Base-by-base conservation (phyloP, 2,113 vertebrate genomes). In the Tinamus guttatus region DNA sequence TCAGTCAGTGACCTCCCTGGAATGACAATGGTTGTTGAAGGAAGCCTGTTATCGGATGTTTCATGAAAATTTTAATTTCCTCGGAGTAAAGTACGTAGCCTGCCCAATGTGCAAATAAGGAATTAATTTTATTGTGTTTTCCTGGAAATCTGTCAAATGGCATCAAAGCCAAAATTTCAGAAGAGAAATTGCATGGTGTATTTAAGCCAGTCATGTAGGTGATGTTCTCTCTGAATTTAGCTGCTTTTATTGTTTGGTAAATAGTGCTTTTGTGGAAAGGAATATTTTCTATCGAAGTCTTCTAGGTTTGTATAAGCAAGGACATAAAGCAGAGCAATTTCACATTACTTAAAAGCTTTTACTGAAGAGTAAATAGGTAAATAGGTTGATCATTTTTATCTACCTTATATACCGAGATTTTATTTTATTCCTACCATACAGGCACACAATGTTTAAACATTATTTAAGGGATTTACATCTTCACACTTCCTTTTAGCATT, bases 1-100 rank as follows among this genome's bases (percentile, higher is more conserved):
- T 94, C 88, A 89, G 91, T 95, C 71, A 78, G 95, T 96, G 95
- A 94, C 95, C 95, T 96, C 70, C 32, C 95, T 97, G 94, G 87
- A 97, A 98, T 97, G 97, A 91, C 11, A 28, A 89, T 97, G 98
- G 98, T 96, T 97, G 97, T 98, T 98, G 96, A 96, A 94, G 79
- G 70, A 65, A 69, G 77, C 96, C 93, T 94, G 76, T 96, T 95
- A 94, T 95, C 92, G 94, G 96, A 93, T 75, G 89, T 91, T 93
- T 92, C 73, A 93, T 96, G 96, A 94, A 98, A 98, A 98, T 96
- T 94, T 97, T 90, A 90, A 94, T 98, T 97, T 96, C 94, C 91
- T 97, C 78, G 84, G 95, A 97, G 96, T 97, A 97, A 97, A 98
- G 96, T 95, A 95, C 70, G 15, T 27, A 5, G 68, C 28, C 74